Base-by-base conservation (phyloP, 2,888 invertebrate species). In the Atrina japonica region DNA sequence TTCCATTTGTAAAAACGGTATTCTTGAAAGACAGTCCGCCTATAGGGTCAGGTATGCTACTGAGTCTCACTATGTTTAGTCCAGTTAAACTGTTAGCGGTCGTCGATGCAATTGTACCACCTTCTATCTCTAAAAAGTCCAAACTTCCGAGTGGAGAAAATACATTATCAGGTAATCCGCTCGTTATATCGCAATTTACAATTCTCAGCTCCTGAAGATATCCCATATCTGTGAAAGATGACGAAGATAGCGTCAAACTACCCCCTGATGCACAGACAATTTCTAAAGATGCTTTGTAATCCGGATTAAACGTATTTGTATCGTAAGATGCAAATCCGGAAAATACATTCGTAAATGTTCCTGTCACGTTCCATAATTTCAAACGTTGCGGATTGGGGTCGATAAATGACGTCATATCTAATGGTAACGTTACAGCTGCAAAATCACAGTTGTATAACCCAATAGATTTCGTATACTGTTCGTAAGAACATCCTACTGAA, bases 101-200 rank as follows among this genome's bases (percentile, higher is more conserved):
- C 3, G 61, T 61, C 3, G 47, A 35, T 21, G 49, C 30, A 21
- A 61, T 61, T 29, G 23, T 43, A 16, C 61, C 61, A 14, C 49
- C 49, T 18, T 61, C 61, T n/a, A 61, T 61, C 30, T 61, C 49
- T 3, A 61, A 35, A 27, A 49, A 61, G 27, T 61, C 49, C 35
- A 61, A 14, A 21, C 40, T 23, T 14, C 25, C 25, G 18, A 61
- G 47, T 6, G 29, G 27, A 21, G 14, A n/a, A 16, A 61, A 61
- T 7, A 49, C 49, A 11, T 30, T 27, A 11, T 45, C 49, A 21
- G 61, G 61, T 2, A 61, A 21, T 18, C 43, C 61, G 6, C 49
- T 56, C 16, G 41, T 25, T 5, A 49, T 29, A 21, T 56, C 40
- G 61, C 61, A 61, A 27, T 49, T 49, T 18, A 35, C 35, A 9